Evolutionary conservation across 2,797 vertebrate species (phyloP), one percentile per base, ranked within the genome.

Genomic region (Sebastes miniatus): DNA sequence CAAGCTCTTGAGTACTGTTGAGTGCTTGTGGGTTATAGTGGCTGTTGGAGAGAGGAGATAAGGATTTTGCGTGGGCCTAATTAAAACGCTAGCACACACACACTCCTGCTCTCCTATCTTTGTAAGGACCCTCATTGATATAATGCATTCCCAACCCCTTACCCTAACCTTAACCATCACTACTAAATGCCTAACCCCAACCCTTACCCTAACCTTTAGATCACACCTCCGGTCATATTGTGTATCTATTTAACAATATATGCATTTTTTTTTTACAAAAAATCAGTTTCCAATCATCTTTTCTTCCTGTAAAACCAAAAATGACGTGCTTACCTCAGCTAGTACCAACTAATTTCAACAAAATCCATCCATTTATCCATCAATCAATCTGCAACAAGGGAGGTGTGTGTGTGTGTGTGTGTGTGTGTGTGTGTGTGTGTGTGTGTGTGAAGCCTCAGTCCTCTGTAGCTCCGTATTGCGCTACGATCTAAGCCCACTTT

Each of bases 51-150:
- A 82, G 83, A 67, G 47, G 77, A 78, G 89, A 91, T 89, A 84
- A 92, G 84, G 83, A 87, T 89, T 85, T 79, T 54, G 81, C 27
- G 88, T 91, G 88, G 90, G 89, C 85, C 79, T 89, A 81, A 93
- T 88, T 93, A 87, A 90, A 91, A 91, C 24, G 31, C 64, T 43
- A n/a, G 22, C 66, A n/a, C 52, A 50, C 56, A 9, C 67, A 16
- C 27, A 20, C 20, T 8, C 61, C 31, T 62, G 61, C 14, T 29
- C 27, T 59, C 29, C 13, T 58, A 58, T 25, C 56, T 14, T 58
- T 29, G 27, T 59, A 27, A 59, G 27, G 58, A 59, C 58, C 58
- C 6, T 61, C 8, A 32, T n/a, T 62, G 16, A 62, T 18, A 62
- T 62, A 20, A 62, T 11, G 27, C 29, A 31, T 62, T 31, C 14